Percentiles rank a stretch among this genome's conserved stretches.
Conservation (phyloP, 2,113 vertebrate species). For the Arenaria interpres region DNA sequence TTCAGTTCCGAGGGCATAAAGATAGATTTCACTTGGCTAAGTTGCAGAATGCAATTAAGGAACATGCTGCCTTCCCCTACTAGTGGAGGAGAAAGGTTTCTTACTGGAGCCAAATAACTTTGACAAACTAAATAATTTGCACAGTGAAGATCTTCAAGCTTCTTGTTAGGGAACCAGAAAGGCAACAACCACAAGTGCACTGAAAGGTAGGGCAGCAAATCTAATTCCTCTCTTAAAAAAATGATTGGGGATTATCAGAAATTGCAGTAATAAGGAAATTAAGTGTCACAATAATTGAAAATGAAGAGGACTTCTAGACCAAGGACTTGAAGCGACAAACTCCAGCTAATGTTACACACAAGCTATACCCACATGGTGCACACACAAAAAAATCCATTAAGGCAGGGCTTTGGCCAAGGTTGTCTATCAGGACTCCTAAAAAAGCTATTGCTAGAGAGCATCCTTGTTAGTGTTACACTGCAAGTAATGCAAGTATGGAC, state of each 20-base stretch:
- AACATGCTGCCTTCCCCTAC: background rate
- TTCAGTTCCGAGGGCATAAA: background rate
- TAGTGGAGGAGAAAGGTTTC: background rate
- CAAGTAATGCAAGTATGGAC: background rate
- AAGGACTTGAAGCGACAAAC: background rate
- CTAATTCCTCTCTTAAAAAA: background rate
- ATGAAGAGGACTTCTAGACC: background rate
- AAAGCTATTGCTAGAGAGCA: background rate
- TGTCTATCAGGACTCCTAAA: background rate
- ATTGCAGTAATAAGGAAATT: conserved; percentile 77
- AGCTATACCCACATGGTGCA: background rate
- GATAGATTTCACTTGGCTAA: conserved; percentile 41
- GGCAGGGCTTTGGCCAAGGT: background rate
- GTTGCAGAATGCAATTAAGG: conserved; percentile 6
- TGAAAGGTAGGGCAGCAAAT: background rate
- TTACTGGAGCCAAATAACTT: background rate
- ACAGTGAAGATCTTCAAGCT: background rate
- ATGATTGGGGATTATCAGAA: background rate
- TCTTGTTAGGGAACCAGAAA: background rate
- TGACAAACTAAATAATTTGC: background rate
- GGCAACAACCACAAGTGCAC: background rate
- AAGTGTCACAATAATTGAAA: background rate
- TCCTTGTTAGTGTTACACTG: background rate
- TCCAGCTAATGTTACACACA: background rate
- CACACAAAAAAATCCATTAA: background rate